These are phyloP conservation scores for Chelonia mydas DNA, from an alignment of 2,797 vertebrate species.

Conservation along the genomic window DNA sequence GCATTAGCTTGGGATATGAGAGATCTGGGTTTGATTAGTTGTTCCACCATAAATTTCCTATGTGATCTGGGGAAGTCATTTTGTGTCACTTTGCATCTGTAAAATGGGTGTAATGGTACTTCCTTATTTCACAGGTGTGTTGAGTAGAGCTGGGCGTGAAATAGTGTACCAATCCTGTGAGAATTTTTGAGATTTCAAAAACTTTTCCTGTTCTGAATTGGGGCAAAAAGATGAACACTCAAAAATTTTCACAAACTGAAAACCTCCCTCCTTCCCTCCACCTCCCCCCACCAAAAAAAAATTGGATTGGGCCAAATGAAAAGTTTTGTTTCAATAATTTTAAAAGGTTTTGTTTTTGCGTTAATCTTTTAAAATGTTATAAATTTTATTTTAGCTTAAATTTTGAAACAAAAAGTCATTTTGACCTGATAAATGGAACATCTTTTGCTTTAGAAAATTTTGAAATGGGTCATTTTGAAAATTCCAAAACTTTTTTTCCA, in stretches of 20 bases:
- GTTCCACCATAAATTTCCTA: not conserved
- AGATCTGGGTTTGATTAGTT: not conserved
- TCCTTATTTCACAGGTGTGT: not conserved
- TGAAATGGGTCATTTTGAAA: not conserved
- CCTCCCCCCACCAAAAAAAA: rapidly evolving
- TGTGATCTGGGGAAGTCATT: not conserved
- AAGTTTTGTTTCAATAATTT: not conserved
- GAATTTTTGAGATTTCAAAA: not conserved
- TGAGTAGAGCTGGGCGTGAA: not conserved
- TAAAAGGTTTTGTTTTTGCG: not conserved
- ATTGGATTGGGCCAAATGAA: not conserved
- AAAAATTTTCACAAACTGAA: not conserved
- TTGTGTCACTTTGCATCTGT: not conserved
- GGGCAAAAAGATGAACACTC: not conserved
- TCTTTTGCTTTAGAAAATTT: not conserved
- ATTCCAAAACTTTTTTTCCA: not conserved
- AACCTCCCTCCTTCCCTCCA: not conserved
- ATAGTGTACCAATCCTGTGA: not conserved
- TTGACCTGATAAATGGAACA: not conserved
- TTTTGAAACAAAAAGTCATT: not conserved
- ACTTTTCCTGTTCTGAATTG: not conserved
- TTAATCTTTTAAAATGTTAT: not conserved
- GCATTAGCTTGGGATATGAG: not conserved
- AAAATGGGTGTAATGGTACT: rapidly evolving
- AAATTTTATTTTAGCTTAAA: not conserved